Base-by-base conservation (phyloP, 2,797 vertebrate genomes). In the Thalassophryne amazonica region DNA sequence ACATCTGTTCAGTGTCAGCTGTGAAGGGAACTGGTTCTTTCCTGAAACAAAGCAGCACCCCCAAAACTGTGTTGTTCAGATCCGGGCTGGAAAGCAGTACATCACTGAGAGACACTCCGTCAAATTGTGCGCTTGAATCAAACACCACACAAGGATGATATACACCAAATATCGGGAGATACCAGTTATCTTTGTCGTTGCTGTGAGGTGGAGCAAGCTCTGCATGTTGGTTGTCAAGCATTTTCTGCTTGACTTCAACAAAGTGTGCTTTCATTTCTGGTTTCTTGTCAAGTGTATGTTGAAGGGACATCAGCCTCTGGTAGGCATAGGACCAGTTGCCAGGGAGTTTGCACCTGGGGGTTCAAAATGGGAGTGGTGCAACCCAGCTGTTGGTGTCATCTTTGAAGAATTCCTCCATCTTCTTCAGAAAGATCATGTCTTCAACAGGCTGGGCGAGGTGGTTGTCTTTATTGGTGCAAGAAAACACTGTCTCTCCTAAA, bases 401-500 rank as follows among this genome's bases (percentile, higher is more conserved):
- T 16, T 42, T 37, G 9, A 35, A 18, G 6, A 36, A 3, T 2
- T 9, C 28, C 4, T 30, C 18, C 47, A 54, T 54, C 17, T 35
- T 34, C 3, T 36, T 19, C 2, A 49, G n/a, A 36, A 53, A 59
- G 16, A 36, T 45, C 19, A 9, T 6, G 13, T 1, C 19, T 12
- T 3, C 10, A 13, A 28, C 13, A 45, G 6, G 32, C 10, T 2
- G 5, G 32, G 45, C 3, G 28, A 27, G 15, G 8, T 10, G n/a
- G 11, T 46, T 20, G 34, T 43, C 34, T 1, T 5, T 14, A 12
- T 2, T 2, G 6, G 39, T 45, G 4, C 1, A 22, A 2, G 23
- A 17, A 20, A 56, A 50, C 1, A 56, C 38, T 22, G 39, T 45
- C 18, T 50, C 38, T 37, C 31, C 59, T 1, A 62, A 20, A 16